Base-by-base conservation (phyloP, 2,888 invertebrate species). In the Dicyrtomina minuta region DNA sequence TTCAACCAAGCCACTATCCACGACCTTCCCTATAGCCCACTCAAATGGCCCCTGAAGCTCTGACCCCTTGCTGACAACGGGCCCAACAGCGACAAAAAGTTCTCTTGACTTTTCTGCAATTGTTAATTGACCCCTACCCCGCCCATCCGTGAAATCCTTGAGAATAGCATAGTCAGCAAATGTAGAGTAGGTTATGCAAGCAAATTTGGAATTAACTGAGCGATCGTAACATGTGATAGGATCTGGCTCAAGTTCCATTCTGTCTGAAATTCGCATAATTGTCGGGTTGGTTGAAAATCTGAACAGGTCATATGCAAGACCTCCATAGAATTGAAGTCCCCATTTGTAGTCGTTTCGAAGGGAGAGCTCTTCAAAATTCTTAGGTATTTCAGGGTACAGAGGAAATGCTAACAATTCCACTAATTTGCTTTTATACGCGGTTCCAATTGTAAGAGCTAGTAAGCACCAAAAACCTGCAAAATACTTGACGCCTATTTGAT, bases 261-360 rank as follows among this genome's bases (percentile, higher is more conserved):
- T 1, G 12, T n/a, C 20, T 1, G 60, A 43, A 8, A 60, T 17
- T 6, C 5, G 22, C 2, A 39, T n/a, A 5, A 60, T 22, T 1
- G 60, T 60, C 1, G 60, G 60, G 13, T 60, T 60, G 13, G 43
- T 46, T 6, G 60, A 60, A 12, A 41, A 6, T 43, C 24, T 20
- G 10, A 60, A 43, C 17, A 60, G 44, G 41, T 61, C 61, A 15
- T 26, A 61, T 10, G 61, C 61, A 12, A 61, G 27, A 12, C 49
- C 61, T 1, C 61, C 61, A 15, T 61, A 49, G 46, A 27, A 61
- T 6, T 46, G 46, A 3, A 61, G 61, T n/a, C 46, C 61, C 61
- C 61, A 61, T 12, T 3, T 12, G 26, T 22, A 61, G 6, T 61
- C 27, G 22, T 24, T n/a, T 13, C 24, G 8, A 2, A 10, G 20